Evolutionary conservation across 2,797 vertebrate species (phyloP), one percentile per base, ranked within the genome.

Genomic region (Arrhamphus sclerolepis): DNA sequence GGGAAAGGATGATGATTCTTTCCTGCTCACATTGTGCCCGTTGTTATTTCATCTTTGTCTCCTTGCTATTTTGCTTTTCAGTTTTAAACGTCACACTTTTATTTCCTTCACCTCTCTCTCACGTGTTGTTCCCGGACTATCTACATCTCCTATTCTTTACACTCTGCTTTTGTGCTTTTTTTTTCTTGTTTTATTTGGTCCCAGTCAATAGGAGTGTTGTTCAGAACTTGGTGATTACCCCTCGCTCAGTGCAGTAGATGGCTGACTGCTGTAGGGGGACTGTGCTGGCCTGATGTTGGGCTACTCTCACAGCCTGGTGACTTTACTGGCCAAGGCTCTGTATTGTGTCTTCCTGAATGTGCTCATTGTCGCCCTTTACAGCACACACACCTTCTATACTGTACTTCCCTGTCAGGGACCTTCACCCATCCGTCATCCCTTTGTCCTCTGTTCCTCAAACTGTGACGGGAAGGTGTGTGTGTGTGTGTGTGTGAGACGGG

Each of bases 381-480:
- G 84, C 66, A 34, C 87, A 34, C 87, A 78, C 89, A 90, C 90
- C 90, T 91, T 87, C 87, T 81, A 87, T 85, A 89, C 89, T 89
- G 90, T 91, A 89, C 89, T 88, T 87, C 87, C 89, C 86, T 83
- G 89, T 65, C 85, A 89, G 89, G 87, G 91, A 91, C 87, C 87
- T 87, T 87, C 86, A 56, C 70, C 88, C 83, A 90, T 92, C 90
- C 85, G 86, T 92, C 90, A 89, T 82, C 68, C 75, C 80, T 87
- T 92, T 93, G 92, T 93, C 86, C 87, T 89, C 87, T 93, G 90
- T 92, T 90, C 81, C 80, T 77, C 83, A 82, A 83, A 84, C 78
- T 72, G 78, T 84, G 84, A 83, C 21, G 51, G 81, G 83, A 80
- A 85, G 77, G 72, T 70, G 79, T 54, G 19, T 17, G 59, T 14